Base-by-base conservation (phyloP, 2,888 invertebrate species). In the Aproaerema taeniolella region DNA sequence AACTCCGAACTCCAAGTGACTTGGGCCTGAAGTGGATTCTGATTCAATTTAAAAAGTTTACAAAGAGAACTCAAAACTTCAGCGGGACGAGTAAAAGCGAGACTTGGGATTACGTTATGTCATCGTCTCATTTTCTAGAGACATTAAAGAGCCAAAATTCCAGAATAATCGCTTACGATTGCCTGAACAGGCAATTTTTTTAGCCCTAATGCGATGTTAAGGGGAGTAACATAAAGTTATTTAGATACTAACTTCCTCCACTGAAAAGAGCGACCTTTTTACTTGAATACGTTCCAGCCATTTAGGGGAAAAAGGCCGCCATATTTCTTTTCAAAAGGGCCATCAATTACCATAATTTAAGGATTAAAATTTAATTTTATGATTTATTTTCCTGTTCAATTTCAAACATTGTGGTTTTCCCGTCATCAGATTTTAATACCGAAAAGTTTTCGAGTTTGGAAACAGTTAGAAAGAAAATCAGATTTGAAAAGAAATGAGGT, bases 1-100 rank as follows among this genome's bases (percentile, higher is more conserved):
- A 53, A 34, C 38, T 46, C 38, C 43, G 37, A 65, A 67, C 55
- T 61, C 60, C 43, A 41, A 47, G 43, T 40, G 47, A 54, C 33
- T 33, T 15, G 29, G 5, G 13, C 20, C 17, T 9, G 13, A 13
- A 31, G 17, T 39, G 62, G 57, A 60, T 59, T 62, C 57, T 45
- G 51, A 76, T 68, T 75, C 65, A 75, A 77, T 75, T 75, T 71
- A 62, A 70, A 71, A 79, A 78, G 66, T 78, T 77, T 54, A 47
- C 45, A 55, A 52, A 52, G 61, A 57, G 47, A 43, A 43, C 47
- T 58, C 49, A 42, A 43, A 58, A 66, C 50, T 68, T 61, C 50
- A 45, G 45, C 43, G 40, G 43, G 30, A 36, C 36, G n/a, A n/a
- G n/a, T n/a, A n/a, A n/a, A n/a, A n/a, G n/a, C 28, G 14, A 32